These are phyloP conservation scores for Apocrypta bakeri DNA, from an alignment of 1,140 invertebrate species.

Conservation along the genomic window DNA sequence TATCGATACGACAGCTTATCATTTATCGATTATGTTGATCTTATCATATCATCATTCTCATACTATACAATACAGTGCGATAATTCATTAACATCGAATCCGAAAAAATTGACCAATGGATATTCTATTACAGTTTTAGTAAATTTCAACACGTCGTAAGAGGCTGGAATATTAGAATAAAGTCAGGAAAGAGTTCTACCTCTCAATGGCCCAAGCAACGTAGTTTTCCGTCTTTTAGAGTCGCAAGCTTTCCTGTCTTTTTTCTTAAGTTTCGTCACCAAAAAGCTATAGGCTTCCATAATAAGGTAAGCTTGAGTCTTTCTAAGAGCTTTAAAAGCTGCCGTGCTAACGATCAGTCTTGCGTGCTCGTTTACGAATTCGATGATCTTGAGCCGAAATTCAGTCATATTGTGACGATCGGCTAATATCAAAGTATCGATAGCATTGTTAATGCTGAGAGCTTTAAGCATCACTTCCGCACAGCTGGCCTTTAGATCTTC, in stretches of 20 bases:
- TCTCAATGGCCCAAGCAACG: too few relatives aligned
- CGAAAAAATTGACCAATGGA: too few relatives aligned
- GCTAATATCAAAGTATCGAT: not conserved
- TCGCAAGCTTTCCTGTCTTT: not conserved
- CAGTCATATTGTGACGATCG: not conserved
- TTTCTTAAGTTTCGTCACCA: not conserved
- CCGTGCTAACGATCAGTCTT: not conserved
- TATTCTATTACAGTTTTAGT: too few relatives aligned
- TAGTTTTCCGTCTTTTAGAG: too few relatives aligned
- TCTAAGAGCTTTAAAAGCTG: not conserved
- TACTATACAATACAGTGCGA: too few relatives aligned
- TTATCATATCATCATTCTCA: too few relatives aligned
- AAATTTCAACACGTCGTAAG: too few relatives aligned
- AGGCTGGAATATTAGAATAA: too few relatives aligned
- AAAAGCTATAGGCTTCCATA: not conserved
- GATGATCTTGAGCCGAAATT: not conserved
- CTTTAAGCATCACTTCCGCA: not conserved
- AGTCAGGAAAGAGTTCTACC: too few relatives aligned
- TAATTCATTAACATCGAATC: too few relatives aligned
- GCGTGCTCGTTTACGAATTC: conserved; percentile 9
- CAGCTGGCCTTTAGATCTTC: not conserved
- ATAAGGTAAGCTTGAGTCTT: not conserved
- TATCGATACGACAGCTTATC: not conserved
- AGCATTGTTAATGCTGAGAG: not conserved
- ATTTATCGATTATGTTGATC: not conserved